A percentile compares a stretch with the other conserved stretches of the same genome.
phyloP scores from a whole-genome alignment of 1,140 invertebrate species.

The Sarcophaga peregrina region DNA sequence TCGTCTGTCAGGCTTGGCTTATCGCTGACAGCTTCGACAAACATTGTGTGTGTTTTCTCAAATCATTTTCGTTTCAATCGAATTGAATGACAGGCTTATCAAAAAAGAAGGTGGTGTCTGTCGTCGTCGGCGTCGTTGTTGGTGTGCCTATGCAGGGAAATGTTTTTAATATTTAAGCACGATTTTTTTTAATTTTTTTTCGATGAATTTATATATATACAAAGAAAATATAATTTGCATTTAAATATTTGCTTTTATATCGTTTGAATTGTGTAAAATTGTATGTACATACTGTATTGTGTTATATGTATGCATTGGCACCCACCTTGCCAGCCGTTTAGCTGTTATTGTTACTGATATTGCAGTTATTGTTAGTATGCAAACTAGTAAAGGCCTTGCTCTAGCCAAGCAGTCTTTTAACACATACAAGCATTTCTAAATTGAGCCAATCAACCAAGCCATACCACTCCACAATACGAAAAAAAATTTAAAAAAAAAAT shows the following conservation, averaged over 20 bases:
- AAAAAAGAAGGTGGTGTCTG: conserved; percentile 46
- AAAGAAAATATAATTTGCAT: neutral
- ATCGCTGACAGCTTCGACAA: neutral
- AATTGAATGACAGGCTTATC: too few relatives aligned
- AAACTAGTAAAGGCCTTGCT: conserved; percentile 19
- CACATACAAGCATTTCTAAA: neutral
- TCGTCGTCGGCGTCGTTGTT: too few relatives aligned
- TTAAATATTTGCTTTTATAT: neutral
- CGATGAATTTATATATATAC: too few relatives aligned
- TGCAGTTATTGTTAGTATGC: neutral
- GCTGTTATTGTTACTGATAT: neutral
- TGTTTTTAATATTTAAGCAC: conserved; percentile 5
- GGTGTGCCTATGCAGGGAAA: neutral
- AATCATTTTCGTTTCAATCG: neutral
- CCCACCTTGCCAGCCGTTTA: neutral
- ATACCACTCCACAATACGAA: neutral
- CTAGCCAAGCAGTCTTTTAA: neutral
- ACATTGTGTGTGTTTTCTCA: neutral
- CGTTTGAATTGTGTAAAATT: neutral
- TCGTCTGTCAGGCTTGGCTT: neutral
- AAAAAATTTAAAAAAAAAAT: neutral
- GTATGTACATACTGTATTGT: neutral
- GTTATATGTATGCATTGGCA: conserved; percentile 11
- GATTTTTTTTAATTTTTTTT: neutral
- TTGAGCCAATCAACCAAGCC: conserved; percentile 15